Evolutionary conservation across 2,888 invertebrate species (phyloP), one percentile per base, ranked within the genome.

Genomic region (Caenorhabditis drosophilae): DNA sequence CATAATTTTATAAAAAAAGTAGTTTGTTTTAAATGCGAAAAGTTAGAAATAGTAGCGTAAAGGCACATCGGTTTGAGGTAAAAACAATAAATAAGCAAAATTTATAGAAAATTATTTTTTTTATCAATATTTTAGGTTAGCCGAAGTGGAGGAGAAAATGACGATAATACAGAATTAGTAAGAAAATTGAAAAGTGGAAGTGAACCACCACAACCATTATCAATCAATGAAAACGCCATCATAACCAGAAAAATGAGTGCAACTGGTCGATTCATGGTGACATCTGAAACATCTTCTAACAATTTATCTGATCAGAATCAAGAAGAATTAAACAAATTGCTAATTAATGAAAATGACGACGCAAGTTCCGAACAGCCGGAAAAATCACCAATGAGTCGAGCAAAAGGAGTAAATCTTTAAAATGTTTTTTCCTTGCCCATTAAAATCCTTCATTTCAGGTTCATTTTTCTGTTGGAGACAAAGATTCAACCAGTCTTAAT

Each of bases 391-490:
- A 57, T 57, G 2, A 45, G 49, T 16, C 52, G 52, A 15, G 48
- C 51, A 2, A 62, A 56, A 20, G 62, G 52, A 26, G 45, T 27
- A 31, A 31, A 6, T 31, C 12, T 12, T 9, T 9, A 31, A 31
- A 31, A 31, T 31, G n/a, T n/a, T n/a, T n/a, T n/a, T n/a, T n/a
- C n/a, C n/a, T n/a, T n/a, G n/a, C n/a, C n/a, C n/a, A n/a, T n/a
- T 22, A 23, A 41, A 41, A 20, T 7, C 11, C 15, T 12, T 15
- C 6, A 46, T 44, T 63, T 49, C 60, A 63, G 56, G 77, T 77
- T 15, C 72, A 77, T 44, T 77, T 77, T 53, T 70, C 75, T 0
- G 70, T 77, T 9, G 76, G 73, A 1, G 76, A 75, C 20, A 46
- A 34, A 12, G 45, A 59, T 49, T 47, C 57, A 1, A 38, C 47